These are phyloP conservation scores for Neostethus bicornis DNA, from an alignment of 2,797 vertebrate species.

Conservation along the genomic window DNA sequence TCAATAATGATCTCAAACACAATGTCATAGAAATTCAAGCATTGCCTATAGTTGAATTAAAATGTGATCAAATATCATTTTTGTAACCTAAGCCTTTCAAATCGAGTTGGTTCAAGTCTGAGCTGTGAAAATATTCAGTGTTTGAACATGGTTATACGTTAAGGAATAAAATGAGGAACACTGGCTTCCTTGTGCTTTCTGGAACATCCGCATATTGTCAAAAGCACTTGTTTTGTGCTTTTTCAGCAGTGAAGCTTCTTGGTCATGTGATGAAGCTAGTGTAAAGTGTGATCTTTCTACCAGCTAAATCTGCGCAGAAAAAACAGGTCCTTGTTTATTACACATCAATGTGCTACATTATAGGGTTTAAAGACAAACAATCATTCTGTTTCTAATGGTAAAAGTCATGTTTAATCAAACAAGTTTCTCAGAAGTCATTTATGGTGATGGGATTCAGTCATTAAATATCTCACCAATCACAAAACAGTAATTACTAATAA, in stretches of 20 bases:
- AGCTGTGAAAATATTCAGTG: neutral
- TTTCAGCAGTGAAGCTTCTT: constrained; percentile 7
- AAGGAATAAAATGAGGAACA: constrained; percentile 48
- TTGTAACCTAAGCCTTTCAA: too few species aligned
- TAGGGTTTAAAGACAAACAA: constrained; percentile 12
- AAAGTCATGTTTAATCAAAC: too few species aligned
- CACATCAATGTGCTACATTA: constrained; percentile 29
- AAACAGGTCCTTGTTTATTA: constrained; percentile 2
- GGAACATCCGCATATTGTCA: constrained; percentile 39
- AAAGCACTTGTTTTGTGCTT: constrained; percentile 17
- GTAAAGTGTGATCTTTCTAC: constrained; percentile 62
- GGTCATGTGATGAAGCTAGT: constrained; percentile 50
- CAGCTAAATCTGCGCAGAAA: constrained; percentile 20
- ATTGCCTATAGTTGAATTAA: neutral
- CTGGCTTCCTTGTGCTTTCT: constrained; percentile 28
- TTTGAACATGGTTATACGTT: neutral
- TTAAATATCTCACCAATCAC: too few species aligned
- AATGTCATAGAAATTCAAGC: neutral
- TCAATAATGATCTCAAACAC: neutral
- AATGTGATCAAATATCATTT: too few species aligned
- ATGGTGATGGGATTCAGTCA: too few species aligned
- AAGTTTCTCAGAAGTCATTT: too few species aligned
- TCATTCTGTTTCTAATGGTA: neutral
- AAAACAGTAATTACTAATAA: neutral
- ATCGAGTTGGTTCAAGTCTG: neutral